A percentile compares a stretch with the other conserved stretches of the same genome.
Conservation (phyloP, 2,113 vertebrate genomes). For the Propithecus coquereli region DNA sequence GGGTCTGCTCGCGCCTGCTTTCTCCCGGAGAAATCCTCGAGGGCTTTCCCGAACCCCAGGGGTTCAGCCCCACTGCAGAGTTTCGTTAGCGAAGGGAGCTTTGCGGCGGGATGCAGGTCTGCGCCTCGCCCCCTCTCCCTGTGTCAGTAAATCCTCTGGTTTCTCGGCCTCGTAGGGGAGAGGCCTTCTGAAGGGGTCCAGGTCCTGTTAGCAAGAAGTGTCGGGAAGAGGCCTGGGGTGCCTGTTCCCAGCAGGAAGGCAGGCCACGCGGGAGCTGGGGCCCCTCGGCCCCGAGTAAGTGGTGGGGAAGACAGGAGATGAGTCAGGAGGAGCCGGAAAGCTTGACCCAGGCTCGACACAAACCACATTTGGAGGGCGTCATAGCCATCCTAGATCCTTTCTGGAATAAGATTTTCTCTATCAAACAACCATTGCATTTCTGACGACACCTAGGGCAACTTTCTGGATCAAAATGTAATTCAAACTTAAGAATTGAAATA, state of each 20-base stretch:
- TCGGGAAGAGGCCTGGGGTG: not conserved
- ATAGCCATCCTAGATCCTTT: not conserved
- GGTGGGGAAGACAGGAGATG: not conserved
- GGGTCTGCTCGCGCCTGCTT: not conserved
- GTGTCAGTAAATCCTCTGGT: not conserved
- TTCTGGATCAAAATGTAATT: not conserved
- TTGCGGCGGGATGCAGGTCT: not conserved
- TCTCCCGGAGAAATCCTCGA: not conserved
- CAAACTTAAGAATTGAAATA: not conserved
- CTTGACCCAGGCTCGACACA: not conserved
- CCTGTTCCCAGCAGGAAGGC: not conserved
- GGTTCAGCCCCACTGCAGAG: not conserved
- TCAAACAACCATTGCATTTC: not conserved
- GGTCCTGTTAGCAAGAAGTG: not conserved
- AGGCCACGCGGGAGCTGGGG: accelerated
- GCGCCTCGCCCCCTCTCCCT: not conserved
- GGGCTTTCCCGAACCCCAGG: not conserved
- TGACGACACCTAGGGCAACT: not conserved
- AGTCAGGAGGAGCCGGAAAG: not conserved
- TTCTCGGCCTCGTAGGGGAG: not conserved
- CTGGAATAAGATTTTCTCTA: not conserved
- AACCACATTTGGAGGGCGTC: not conserved
- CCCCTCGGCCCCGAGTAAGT: accelerated
- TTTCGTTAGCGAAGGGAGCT: not conserved
- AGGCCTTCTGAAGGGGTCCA: not conserved